Evolutionary conservation across 1,140 invertebrate species (phyloP).

Genomic region (Drosophila subpulchrella): DNA sequence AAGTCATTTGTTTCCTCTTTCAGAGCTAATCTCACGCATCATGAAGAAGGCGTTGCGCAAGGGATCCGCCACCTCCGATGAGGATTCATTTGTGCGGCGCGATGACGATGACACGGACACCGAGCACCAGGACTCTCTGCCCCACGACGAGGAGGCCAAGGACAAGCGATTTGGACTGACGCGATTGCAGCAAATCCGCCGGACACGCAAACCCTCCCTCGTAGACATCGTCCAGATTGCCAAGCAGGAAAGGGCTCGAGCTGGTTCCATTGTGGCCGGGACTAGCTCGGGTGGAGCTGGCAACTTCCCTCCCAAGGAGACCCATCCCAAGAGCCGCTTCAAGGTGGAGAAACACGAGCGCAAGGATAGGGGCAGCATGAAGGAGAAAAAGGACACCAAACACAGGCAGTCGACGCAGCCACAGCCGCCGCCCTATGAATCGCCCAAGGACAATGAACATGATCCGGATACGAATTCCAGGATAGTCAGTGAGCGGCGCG

Average conservation of each 20-base stretch:
- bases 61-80: conserved; percentile 86
- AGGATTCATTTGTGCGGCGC: conserved; percentile 84
- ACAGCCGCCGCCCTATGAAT: conserved; percentile 41
- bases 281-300: conserved; percentile 1
- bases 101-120: conserved; percentile 87
- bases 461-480: conserved; percentile 79
- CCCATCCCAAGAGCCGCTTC: conserved; percentile 71
- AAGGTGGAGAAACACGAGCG: conserved; percentile 68
- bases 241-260: conserved; percentile 72
- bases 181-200: conserved; percentile 76
- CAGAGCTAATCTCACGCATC: conserved; percentile 88
- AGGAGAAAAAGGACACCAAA: conserved; percentile 57
- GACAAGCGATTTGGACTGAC: conserved; percentile 70
- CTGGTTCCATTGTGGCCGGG: conserved; percentile 61
- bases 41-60: conserved; percentile 87
- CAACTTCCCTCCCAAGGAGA: conserved; percentile 63
- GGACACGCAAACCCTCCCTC: conserved; percentile 77
- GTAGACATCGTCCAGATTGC: conserved; percentile 83
- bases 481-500: conserved; percentile 75
- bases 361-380: conserved; percentile 53
- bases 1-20: conserved; percentile 19
- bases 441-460: conserved; percentile 64
- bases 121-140: conserved; percentile 88
- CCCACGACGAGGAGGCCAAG: conserved; percentile 86
- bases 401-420: conserved; percentile 46